Evolutionary conservation across 2,113 vertebrate genomes (phyloP), one percentile per base, ranked within the genome.

Genomic region (Tiliqua scincoides): DNA sequence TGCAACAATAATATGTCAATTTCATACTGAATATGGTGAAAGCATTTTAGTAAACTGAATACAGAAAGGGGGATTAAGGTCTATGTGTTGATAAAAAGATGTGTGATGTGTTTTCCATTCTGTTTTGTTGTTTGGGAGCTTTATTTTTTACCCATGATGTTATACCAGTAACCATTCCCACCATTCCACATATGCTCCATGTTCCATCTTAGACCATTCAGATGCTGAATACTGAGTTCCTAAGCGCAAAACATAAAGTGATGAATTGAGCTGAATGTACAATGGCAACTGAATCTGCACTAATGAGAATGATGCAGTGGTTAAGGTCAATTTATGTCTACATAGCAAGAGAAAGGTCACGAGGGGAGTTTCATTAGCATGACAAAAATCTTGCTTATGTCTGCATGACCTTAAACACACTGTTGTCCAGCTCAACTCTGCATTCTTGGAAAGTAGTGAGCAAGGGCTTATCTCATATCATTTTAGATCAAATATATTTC

Each of bases 31-130:
- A 61, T 76, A 79, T 17, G 75, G 35, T 88, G 87, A 91, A 84
- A 37, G 27, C 82, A 20, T 27, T 30, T 23, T 78, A 73, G 52
- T 54, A 73, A 82, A 86, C 21, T 14, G 1, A 86, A 61, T 88
- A 76, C 0, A 2, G 32, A 73, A 52, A 75, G 76, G 54, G 48
- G 93, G 92, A 90, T 88, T 82, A 87, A 89, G 73, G 87, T 7
- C 79, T 61, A 63, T 92, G 89, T 77, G 35, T 37, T 80, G 67
- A 27, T 20, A 91, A 90, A n/a, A 85, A 90, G 63, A 91, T 6
- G 18, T 25, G n/a, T 86, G 85, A 90, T 89, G 91, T 85, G 80
- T 85, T 92, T 92, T 91, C 85, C 12, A 30, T 70, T 88, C 76
- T 84, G 32, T 52, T 63, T 32, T 67, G 72, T 72, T 62, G 62